Conservation (phyloP, 2,888 invertebrate genomes). For the Ptilodon capucinus region DNA sequence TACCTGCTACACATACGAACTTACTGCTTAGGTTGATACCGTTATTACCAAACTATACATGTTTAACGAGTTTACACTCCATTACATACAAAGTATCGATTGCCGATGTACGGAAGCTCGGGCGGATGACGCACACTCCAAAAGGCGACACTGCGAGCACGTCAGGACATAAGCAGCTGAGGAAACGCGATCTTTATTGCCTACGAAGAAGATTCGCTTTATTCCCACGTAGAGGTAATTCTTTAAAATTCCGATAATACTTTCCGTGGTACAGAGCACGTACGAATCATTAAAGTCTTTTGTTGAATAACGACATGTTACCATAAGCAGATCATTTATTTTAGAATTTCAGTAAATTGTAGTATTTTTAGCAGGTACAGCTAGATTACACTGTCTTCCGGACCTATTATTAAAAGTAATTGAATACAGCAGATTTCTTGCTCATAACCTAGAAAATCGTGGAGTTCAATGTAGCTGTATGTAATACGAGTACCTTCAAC, state of each 20-base stretch:
- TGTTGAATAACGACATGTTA: background rate
- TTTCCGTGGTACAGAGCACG: conserved; percentile 23
- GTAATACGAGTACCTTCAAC: too few species aligned
- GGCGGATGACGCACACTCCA: conserved; percentile 26
- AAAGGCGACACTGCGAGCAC: conserved; percentile 25
- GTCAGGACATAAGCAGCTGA: conserved; percentile 5
- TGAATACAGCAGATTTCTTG: too few species aligned
- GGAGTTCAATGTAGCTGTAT: too few species aligned
- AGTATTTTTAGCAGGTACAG: too few species aligned
- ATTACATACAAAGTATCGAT: conserved; percentile 43
- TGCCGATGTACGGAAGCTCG: conserved; percentile 13
- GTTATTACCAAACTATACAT: conserved; percentile 13
- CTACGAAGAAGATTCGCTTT: conserved; percentile 26
- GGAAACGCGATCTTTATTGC: conserved; percentile 43
- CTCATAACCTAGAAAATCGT: too few species aligned
- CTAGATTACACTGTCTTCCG: too few species aligned
- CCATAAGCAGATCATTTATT: background rate
- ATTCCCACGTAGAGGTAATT: conserved; percentile 12
- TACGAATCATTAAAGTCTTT: conserved; percentile 29
- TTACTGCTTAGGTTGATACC: conserved; percentile 8
- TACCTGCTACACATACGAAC: too few species aligned
- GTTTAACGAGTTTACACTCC: conserved; percentile 24
- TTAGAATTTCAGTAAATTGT: too few species aligned
- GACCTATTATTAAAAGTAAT: too few species aligned
- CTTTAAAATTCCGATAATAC: conserved; percentile 14